These are phyloP conservation scores for Anolis carolinensis DNA, from an alignment of 2,113 vertebrate species.

Conservation along the genomic window DNA sequence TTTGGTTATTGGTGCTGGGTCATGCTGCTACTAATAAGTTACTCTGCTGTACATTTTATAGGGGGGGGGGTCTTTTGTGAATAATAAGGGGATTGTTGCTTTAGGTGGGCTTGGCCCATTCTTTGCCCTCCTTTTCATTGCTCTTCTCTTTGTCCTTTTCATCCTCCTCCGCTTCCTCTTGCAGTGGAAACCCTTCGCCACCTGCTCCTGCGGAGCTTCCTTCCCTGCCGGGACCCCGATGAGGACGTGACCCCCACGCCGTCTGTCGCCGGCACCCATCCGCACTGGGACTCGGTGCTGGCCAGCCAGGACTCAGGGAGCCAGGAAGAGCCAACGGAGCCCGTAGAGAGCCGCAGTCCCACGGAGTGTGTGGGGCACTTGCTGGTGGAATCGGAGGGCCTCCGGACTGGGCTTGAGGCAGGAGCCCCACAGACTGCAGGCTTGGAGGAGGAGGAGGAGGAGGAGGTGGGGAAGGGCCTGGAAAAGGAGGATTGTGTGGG, in stretches of 20 bases:
- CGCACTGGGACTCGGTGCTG: constrained; percentile 38
- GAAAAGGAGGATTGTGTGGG: no score
- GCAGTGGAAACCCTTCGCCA: constrained; percentile 75
- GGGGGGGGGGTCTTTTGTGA: no score
- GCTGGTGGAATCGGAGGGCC: not conserved
- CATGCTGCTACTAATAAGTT: no score
- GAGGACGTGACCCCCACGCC: constrained; percentile 74
- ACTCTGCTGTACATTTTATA: no score
- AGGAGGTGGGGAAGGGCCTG: no score
- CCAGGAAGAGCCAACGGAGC: constrained; percentile 14
- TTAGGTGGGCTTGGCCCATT: no score
- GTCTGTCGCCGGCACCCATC: constrained; percentile 7
- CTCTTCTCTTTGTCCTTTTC: no score
- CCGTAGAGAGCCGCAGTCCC: rapidly evolving
- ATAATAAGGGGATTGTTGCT: no score
- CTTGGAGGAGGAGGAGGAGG: not conserved
- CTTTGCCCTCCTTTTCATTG: no score
- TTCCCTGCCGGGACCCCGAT: constrained; percentile 56
- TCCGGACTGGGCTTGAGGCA: not conserved
- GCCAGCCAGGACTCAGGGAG: constrained; percentile 7
- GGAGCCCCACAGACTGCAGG: not conserved
- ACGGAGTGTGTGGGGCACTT: not conserved
- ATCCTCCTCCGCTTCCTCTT: not conserved
- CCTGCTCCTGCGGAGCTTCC: constrained; percentile 66
- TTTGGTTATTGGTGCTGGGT: no score